Evolutionary conservation across 2,797 vertebrate species (phyloP), one percentile per base, ranked within the genome.

Genomic region (Pseudotriccus pelzelni): DNA sequence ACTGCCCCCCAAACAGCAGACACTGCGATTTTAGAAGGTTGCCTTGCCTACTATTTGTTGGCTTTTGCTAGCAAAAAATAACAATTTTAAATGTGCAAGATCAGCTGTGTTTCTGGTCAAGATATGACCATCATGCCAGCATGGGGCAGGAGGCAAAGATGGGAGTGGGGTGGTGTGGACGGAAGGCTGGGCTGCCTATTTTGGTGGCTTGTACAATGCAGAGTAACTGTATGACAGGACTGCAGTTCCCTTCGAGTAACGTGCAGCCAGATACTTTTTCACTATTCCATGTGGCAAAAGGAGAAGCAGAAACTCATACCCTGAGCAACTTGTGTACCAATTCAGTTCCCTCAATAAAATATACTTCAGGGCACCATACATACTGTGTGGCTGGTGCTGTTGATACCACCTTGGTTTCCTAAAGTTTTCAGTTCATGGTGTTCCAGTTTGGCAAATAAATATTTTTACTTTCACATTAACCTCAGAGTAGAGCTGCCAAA

Each of bases 401-500:
- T 63, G 53, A n/a, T 80, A 75, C 6, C 55, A 74, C 27, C 34
- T 87, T 52, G 56, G 18, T 73, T 89, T 90, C 44, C 32, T 66
- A 52, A 77, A 91, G 50, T 74, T 86, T 94, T 91, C 34, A 64
- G 43, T 73, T 87, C 34, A 30, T 37, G 22, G 34, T 46, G 25
- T 66, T 84, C 28, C 52, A 69, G 46, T 90, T 43, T 43, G 44
- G 43, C 0, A 1, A 85, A 88, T 68, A 67, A 85, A 53, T 96
- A 75, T 68, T 90, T 93, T 94, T 90, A 72, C 13, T 86, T 91
- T 78, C 62, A 76, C 25, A 73, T 90, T 90, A 94, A 92, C 81
- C 53, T 94, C 37, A 53, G 68, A 68, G 89, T 50, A 90, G 34
- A 90, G 36, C 73, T 97, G 92, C 91, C 94, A 95, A 83, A 91